phyloP scores from a whole-genome alignment of 2,113 vertebrate genomes.

The Charina bottae region DNA sequence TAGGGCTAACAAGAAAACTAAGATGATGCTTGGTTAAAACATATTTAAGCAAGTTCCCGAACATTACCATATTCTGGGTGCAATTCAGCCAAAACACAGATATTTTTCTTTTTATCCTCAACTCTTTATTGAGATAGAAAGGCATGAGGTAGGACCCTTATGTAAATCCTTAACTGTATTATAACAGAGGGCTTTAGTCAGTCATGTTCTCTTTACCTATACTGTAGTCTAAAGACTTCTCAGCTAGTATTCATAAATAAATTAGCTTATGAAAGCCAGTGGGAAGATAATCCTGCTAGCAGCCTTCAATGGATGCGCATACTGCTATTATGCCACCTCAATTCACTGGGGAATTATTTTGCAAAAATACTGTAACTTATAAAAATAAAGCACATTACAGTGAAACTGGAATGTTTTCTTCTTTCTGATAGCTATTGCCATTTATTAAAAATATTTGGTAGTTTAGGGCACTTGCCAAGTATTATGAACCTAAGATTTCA shows the following conservation, averaged over 20 bases:
- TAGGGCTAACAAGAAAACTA: slow-evolving; percentile 47
- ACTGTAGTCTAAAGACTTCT: slow-evolving; percentile 45
- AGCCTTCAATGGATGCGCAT: slow-evolving; percentile 34
- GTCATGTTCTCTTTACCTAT: slow-evolving; percentile 48
- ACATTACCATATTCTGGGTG: slow-evolving; percentile 53
- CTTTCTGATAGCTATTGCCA: slow-evolving; percentile 24
- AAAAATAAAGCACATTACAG: slow-evolving; percentile 18
- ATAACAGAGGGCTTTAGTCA: slow-evolving; percentile 16
- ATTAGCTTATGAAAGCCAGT: slow-evolving; percentile 60
- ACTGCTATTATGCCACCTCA: background rate
- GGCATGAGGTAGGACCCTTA: slow-evolving; percentile 50
- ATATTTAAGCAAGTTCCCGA: slow-evolving; percentile 38
- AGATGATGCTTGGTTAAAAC: slow-evolving; percentile 49
- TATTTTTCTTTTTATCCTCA: slow-evolving; percentile 22
- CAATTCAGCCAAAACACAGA: slow-evolving; percentile 44
- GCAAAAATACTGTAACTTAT: slow-evolving; percentile 6
- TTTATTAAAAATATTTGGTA: slow-evolving; percentile 48
- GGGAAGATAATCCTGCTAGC: slow-evolving; percentile 56
- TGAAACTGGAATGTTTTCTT: slow-evolving; percentile 49
- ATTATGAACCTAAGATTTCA: slow-evolving; percentile 29
- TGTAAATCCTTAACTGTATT: slow-evolving; percentile 50
- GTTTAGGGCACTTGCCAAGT: background rate
- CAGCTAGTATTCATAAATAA: slow-evolving; percentile 58
- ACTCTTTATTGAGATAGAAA: slow-evolving; percentile 30
- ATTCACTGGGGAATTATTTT: slow-evolving; percentile 29